Evolutionary conservation across 1,140 invertebrate genomes (phyloP), one percentile per base, ranked within the genome.

Genomic region (Lasioglossum baleicum): DNA sequence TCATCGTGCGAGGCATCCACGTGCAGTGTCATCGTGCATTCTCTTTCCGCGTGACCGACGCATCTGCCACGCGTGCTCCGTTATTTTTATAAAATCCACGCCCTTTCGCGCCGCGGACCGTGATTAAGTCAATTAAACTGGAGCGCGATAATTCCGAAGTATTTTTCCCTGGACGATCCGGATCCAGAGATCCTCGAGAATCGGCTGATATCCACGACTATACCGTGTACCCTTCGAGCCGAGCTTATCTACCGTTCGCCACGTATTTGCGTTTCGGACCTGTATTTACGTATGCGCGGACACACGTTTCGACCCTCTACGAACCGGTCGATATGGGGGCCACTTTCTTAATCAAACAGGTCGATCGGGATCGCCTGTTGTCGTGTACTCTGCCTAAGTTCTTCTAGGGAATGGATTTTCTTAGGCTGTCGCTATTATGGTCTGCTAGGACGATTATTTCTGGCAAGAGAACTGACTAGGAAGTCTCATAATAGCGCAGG

Each of bases 231-330:
- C 82, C 73, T 81, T 72, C 73, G 56, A 11, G 22, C 63, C 6
- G 81, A 87, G 15, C 88, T 91, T 91, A 90, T 91, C 89, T 91
- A 79, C 67, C 66, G 81, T 80, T 81, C 75, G 74, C 64, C 89
- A 89, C 88, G 86, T 90, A 91, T 91, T 91, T 90, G 87, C 86
- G 74, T 87, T 85, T 88, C 61, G 87, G 51, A 20, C 15, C 44
- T 15, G 66, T 90, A 91, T 91, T 91, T 91, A 85, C 84, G 73
- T 91, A 91, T 90, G 90, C 90, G 80, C 35, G 70, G 70, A 81
- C 89, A 91, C 90, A 90, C 89, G 42, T 64, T 20, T 64, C 31
- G 8, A 64, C 31, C 61, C 61, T 8, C 89, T 11, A 40, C 75
- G 61, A 40, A 72, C 78, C 78, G 63, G 83, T 84, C 75, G 72